These are phyloP conservation scores for Agrilus planipennis DNA, from an alignment of 1,140 invertebrate species.

Conservation along the genomic window DNA sequence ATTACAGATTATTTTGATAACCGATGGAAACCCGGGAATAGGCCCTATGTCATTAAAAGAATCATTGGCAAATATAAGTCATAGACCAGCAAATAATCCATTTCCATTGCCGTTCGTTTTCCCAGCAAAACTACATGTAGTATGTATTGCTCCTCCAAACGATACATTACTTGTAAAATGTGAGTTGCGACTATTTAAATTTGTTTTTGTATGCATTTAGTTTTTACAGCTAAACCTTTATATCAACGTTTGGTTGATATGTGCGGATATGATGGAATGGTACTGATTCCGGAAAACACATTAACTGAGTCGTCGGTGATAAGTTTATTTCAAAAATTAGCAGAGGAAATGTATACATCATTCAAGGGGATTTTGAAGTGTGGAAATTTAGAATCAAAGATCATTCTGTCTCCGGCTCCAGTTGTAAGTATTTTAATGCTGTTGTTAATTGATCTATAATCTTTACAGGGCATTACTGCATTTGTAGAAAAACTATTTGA, in stretches of 20 bases:
- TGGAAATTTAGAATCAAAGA: conserved; percentile 60
- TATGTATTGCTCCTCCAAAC: conserved; percentile 52
- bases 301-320: conserved; percentile 38
- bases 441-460: too few relatives aligned
- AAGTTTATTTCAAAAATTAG: conserved; percentile 57
- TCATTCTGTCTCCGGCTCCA: conserved; percentile 67
- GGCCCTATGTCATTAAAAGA: conserved; percentile 49
- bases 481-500: too few relatives aligned
- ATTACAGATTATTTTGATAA: conserved; percentile 53
- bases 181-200: conserved; percentile 23
- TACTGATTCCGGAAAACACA: conserved; percentile 52
- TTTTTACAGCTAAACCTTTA: conserved; percentile 38
- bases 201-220: conserved; percentile 21
- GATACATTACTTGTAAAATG: conserved; percentile 41
- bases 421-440: conserved; percentile 36
- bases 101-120: conserved; percentile 66
- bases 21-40: conserved; percentile 65
- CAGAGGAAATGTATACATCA: conserved; percentile 65
- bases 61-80: conserved; percentile 34
- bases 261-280: conserved; percentile 49
- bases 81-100: conserved; percentile 36
- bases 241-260: conserved; percentile 48
- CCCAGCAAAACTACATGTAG: conserved; percentile 65
- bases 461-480: too few relatives aligned
- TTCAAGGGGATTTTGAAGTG: conserved; percentile 65